A percentile compares a stretch with the other conserved stretches of the same genome.
phyloP scores from a whole-genome alignment of 2,113 vertebrate species.

The Sylvilagus bachmani region DNA sequence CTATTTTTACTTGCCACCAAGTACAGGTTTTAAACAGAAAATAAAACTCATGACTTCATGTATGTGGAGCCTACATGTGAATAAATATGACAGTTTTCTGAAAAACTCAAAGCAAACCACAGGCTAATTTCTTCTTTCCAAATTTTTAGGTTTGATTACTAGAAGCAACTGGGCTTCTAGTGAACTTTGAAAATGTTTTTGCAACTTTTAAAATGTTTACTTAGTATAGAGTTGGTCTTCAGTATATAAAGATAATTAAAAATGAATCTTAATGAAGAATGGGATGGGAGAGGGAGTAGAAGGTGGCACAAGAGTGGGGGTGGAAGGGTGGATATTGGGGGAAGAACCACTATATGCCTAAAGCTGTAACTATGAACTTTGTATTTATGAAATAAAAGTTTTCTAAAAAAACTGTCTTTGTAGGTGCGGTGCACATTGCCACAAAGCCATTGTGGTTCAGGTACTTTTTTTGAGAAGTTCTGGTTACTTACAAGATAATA shows the following conservation, averaged over 20 bases:
- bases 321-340: too few species aligned
- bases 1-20: background rate
- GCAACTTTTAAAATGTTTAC: background rate
- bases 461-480: background rate
- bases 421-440: background rate
- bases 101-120: background rate
- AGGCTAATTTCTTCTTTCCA: background rate
- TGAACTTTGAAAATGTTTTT: conserved; percentile 42
- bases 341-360: too few species aligned
- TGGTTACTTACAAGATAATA: background rate
- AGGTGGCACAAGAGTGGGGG: too few species aligned
- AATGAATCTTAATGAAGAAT: too few species aligned
- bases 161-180: conserved; percentile 18
- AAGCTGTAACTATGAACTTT: too few species aligned
- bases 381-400: too few species aligned
- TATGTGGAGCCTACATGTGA: background rate
- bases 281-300: too few species aligned
- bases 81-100: background rate
- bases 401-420: too few species aligned
- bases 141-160: conserved; percentile 10
- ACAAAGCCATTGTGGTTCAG: background rate
- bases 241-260: too few species aligned
- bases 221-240: too few species aligned
- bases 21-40: conserved; percentile 2
- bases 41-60: background rate